Conservation (phyloP, 2,888 invertebrate species). For the Synanthedon formicaeformis region DNA sequence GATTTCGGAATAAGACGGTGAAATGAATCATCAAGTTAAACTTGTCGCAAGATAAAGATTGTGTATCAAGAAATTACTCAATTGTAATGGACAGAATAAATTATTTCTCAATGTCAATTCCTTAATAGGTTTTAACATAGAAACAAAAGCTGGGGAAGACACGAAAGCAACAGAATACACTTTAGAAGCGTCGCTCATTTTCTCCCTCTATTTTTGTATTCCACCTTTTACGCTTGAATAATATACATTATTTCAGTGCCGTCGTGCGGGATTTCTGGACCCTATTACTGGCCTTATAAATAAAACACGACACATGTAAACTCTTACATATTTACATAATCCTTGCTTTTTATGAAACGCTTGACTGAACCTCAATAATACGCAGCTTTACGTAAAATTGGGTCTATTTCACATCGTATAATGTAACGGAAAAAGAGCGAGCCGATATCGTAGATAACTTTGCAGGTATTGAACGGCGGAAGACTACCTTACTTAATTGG, state of each 20-base stretch:
- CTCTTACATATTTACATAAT: conserved; percentile 9
- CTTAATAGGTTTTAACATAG: background rate
- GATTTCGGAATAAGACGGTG: conserved; percentile 6
- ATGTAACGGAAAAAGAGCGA: too few relatives aligned
- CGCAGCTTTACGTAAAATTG: too few relatives aligned
- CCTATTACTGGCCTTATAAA: conserved; percentile 11
- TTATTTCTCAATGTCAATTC: background rate
- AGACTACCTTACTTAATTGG: conserved; percentile 1
- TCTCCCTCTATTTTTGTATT: conserved; percentile 1
- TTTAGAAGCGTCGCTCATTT: background rate
- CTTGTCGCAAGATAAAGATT: background rate
- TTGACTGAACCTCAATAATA: conserved; percentile 3
- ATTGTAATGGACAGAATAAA: background rate
- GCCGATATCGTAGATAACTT: too few relatives aligned
- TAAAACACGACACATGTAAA: conserved; percentile 12
- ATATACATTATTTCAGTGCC: conserved; percentile 9
- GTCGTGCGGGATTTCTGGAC: conserved; percentile 7
- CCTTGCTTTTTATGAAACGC: conserved; percentile 5
- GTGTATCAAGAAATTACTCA: background rate
- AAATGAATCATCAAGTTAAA: conserved; percentile 1
- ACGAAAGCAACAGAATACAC: background rate
- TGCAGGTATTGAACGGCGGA: background rate
- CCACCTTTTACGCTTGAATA: conserved; percentile 4
- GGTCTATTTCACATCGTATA: too few relatives aligned
- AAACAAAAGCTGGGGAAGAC: background rate